Evolutionary conservation across 2,797 vertebrate species (phyloP), one percentile per base, ranked within the genome.

Genomic region (Anolis apletophallus): DNA sequence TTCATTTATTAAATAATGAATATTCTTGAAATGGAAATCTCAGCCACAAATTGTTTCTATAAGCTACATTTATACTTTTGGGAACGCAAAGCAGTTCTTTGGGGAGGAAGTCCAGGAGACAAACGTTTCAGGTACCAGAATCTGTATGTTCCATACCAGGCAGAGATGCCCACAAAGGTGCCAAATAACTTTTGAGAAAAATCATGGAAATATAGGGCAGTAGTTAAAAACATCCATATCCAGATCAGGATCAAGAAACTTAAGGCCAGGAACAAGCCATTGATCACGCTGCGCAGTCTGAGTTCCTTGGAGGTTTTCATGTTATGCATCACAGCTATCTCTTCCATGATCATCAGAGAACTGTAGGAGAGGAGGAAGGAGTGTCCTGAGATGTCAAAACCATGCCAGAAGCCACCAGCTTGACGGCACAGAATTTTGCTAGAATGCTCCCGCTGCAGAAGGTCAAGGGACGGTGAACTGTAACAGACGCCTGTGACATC

Each of bases 351-450:
- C 92, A 98, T 95, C 67, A 99, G 97, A 0, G 97, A 91, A 0
- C 98, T 99, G 94, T 98, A 99, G 0, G 97, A 89, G 88, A 99
- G 97, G 89, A 99, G 97, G 90, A 99, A 99, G 78, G 97, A 98
- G 95, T 99, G 98, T 26, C 99, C 98, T 0, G 99, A 99, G 94
- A 99, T 98, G 96, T 99, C 99, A 1, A 96, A 98, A 81, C 98
- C 98, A 0, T 94, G 36, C 99, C 99, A 99, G 55, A 95, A 92
- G 50, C 97, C 97, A 0, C 97, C 96, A 12, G 95, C 96, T 19
- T 46, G 89, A 76, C 90, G 96, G 96, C 99, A 99, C 32, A 93
- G 93, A 1, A 84, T 88, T 94, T 97, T 99, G 80, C 88, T 95
- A 1, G n/a, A 10, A 21, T 96, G 94, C 3, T 96, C 94, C 8